Evolutionary conservation across 2,797 vertebrate genomes (phyloP).

Genomic region (Bradypodion pumilum): DNA sequence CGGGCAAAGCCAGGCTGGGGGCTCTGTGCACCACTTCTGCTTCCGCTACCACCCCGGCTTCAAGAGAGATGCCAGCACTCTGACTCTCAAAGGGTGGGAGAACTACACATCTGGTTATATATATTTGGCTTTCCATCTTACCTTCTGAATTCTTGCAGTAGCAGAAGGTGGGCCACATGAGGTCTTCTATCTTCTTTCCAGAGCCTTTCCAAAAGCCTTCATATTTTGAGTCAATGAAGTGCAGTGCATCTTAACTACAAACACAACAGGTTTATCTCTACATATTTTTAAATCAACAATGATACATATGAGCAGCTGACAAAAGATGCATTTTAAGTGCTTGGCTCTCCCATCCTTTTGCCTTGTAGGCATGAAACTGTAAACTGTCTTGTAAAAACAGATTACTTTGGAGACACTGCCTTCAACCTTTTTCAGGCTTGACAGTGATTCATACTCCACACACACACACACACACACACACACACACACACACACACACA

Average conservation of each 20-base stretch:
- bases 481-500: no score
- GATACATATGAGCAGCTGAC: background rate
- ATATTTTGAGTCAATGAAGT: background rate
- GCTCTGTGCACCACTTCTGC: no score
- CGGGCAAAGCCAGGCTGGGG: no score
- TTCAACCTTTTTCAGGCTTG: background rate
- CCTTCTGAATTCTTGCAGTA: background rate
- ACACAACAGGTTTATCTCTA: no score
- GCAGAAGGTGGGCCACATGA: background rate
- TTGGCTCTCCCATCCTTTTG: background rate
- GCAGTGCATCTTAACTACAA: no score
- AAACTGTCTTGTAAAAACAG: conserved; percentile 46
- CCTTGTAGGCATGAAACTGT: conserved; percentile 20
- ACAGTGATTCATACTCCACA: conserved; percentile 41
- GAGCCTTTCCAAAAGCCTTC: conserved; percentile 14
- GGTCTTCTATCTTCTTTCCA: background rate
- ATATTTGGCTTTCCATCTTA: background rate
- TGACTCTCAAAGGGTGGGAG: no score
- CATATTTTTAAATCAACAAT: background rate
- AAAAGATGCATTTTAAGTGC: conserved; percentile 24
- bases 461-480: no score
- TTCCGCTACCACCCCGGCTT: no score
- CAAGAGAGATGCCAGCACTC: no score
- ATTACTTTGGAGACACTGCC: conserved; percentile 38
- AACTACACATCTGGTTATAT: background rate